These are phyloP conservation scores for Yponomeuta evonymella DNA, from an alignment of 2,888 invertebrate species.

Conservation along the genomic window DNA sequence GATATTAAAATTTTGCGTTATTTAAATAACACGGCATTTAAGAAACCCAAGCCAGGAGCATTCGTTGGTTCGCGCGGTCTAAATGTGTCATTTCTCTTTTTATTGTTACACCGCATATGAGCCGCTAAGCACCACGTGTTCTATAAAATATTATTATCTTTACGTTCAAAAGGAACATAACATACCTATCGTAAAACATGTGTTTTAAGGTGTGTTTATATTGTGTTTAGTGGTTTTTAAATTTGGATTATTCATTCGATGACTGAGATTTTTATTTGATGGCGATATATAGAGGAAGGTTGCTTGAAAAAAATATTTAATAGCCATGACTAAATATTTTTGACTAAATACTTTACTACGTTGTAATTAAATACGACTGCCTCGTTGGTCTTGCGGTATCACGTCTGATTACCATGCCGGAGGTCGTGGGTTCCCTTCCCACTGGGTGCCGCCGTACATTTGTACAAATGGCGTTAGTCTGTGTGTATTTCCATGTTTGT, in stretches of 20 bases:
- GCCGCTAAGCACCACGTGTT: not conserved
- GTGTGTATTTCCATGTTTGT: too few species aligned
- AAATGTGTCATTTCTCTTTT: not conserved
- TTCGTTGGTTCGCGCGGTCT: not conserved
- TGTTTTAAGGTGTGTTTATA: not conserved
- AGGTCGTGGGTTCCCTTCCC: too few species aligned
- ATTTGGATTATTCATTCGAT: not conserved
- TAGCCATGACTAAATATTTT: too few species aligned
- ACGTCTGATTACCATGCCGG: too few species aligned
- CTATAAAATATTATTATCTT: slow-evolving; percentile 2
- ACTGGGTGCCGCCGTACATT: too few species aligned
- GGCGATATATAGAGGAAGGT: not conserved
- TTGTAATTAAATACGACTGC: too few species aligned
- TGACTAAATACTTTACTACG: too few species aligned
- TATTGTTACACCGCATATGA: not conserved
- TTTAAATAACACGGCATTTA: too few species aligned
- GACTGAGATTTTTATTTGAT: not conserved
- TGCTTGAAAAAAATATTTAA: too few species aligned
- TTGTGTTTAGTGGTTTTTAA: not conserved
- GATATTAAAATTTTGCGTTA: too few species aligned
- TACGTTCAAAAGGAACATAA: not conserved
- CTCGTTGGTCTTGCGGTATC: too few species aligned
- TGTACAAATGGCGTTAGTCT: too few species aligned
- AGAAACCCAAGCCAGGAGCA: not conserved
- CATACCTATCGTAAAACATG: not conserved